Base-by-base conservation (phyloP, 2,113 vertebrate genomes). In the Neoarius graeffei region DNA sequence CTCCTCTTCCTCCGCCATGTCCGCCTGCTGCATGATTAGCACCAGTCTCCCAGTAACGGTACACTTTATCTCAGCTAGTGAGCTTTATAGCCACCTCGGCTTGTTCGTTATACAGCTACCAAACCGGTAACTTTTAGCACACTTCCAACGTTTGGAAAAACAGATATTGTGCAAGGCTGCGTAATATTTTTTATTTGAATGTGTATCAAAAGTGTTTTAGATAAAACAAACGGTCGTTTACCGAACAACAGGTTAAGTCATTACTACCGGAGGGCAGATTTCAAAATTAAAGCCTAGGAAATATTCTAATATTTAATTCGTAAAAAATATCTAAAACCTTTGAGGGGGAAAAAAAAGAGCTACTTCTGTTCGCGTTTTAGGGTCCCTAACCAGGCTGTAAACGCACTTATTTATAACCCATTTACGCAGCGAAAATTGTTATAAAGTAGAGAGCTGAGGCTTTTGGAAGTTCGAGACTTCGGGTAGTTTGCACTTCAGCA, bases 1-100 rank as follows among this genome's bases (percentile, higher is more conserved):
- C 71, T 95, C 95, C 86, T 96, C 94, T 62, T 94, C 95, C 0
- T 64, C 85, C 27, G 85, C 87, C 6, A 91, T 90, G 85, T 90
- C 91, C 1, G 87, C 50, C 56, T 89, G 88, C 90, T 94, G 93
- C 94, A 95, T 94, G 73, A 52, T 59, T 23, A 54, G 42, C 42
- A 42, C 1, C 48, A 71, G 30, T 11, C 42, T 56, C 23, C 23
- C 20, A 77, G 11, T 30, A 19, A 35, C 54, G 13, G 1, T 19
- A 35, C 54, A 20, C n/a, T 27, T 19, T 59, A 27, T 15, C 59
- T 59, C 30, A 6, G 27, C 6, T 0, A 20, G 27, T 19, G 23
- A 20, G 56, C 56, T 13, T 60, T 11, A 20, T 17, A 79, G 76
- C 25, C 48, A n/a, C 54, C 27, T 42, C 27, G 8, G 56, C 80